phyloP scores from a whole-genome alignment of 2,113 vertebrate genomes.

The Abramis brama region DNA sequence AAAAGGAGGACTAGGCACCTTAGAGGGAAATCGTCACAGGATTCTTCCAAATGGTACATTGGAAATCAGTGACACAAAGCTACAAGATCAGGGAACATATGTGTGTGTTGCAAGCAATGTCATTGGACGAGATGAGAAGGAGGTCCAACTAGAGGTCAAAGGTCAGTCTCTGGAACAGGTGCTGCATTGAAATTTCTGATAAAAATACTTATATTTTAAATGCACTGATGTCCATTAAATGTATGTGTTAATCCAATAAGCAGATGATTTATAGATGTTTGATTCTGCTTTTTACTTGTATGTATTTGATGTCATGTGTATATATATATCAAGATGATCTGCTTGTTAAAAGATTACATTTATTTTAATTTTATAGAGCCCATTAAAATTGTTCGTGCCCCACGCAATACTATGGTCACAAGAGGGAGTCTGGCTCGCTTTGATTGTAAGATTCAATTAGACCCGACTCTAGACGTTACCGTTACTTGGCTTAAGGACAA shows the following conservation, averaged over 20 bases:
- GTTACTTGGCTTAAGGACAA: constrained; percentile 91
- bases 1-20: constrained; percentile 90
- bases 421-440: constrained; percentile 83
- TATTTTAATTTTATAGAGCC: constrained; percentile 78
- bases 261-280: neutral
- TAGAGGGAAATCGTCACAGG: constrained; percentile 89
- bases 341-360: neutral
- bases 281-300: neutral
- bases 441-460: constrained; percentile 84
- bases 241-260: neutral
- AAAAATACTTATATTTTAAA: neutral
- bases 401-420: constrained; percentile 82
- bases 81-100: constrained; percentile 93
- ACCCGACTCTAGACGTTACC: constrained; percentile 79
- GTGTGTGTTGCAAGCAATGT: constrained; percentile 91
- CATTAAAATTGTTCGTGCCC: constrained; percentile 86
- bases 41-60: constrained; percentile 88
- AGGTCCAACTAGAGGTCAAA: constrained; percentile 94
- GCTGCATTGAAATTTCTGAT: neutral
- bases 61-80: constrained; percentile 83
- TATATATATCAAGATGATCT: neutral
- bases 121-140: constrained; percentile 88
- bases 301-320: neutral
- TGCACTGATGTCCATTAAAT: neutral
- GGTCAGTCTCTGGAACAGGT: constrained; percentile 71